Conservation (phyloP, 2,797 vertebrate species). For the Erethizon dorsatum region DNA sequence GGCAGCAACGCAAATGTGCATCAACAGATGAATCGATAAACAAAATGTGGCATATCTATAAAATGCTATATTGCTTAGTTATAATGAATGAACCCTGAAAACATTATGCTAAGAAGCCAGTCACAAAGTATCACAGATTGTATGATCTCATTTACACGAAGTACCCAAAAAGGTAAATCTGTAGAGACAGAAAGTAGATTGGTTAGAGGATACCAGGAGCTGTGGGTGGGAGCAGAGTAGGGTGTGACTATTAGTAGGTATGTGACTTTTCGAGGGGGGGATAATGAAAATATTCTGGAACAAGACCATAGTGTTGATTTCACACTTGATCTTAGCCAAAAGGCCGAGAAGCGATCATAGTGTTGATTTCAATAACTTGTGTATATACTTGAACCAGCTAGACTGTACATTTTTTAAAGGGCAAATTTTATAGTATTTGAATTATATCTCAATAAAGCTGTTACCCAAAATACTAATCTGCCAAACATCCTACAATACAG, state of each 20-base stretch:
- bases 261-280: not conserved
- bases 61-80: not conserved
- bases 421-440: not conserved
- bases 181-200: constrained; percentile 37
- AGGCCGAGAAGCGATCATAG: no score
- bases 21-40: not conserved
- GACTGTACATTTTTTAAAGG: constrained; percentile 17
- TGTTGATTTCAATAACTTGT: not conserved
- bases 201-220: not conserved
- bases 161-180: constrained; percentile 30
- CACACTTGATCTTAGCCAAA: no score
- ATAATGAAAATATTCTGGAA: constrained; percentile 62
- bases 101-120: not conserved
- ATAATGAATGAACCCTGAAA: not conserved
- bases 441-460: constrained; percentile 47
- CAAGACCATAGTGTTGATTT: not conserved
- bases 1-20: not conserved
- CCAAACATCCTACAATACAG: not conserved
- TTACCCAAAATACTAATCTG: not conserved
- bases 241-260: not conserved
- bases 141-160: constrained; percentile 4
- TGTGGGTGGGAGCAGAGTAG: not conserved
- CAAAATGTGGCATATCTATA: not conserved
- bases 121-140: not conserved
- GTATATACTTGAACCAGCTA: constrained; percentile 19